Percentiles rank a stretch among this genome's conserved stretches.
Evolutionary conservation across 2,113 vertebrate species (phyloP).

Genomic region (Dissostichus mawsoni): DNA sequence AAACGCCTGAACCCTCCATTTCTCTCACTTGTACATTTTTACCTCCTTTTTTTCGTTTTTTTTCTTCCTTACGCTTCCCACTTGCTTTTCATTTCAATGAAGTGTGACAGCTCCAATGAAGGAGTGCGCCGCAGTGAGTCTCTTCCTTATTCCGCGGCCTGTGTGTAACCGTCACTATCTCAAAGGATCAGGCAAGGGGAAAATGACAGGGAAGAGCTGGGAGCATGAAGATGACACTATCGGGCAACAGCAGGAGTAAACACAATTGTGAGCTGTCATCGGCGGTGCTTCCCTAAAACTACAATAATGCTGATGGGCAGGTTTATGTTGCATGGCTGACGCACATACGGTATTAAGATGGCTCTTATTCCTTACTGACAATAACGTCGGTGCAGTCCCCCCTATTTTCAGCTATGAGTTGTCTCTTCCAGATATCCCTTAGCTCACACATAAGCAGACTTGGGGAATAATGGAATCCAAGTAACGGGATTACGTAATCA

Average conservation of each 20-base stretch:
- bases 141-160: constrained; percentile 47
- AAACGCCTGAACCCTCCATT: constrained; percentile 56
- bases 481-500: no score
- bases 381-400: background rate
- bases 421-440: constrained; percentile 42
- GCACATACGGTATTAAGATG: constrained; percentile 36
- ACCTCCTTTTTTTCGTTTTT: constrained; percentile 24
- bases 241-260: constrained; percentile 56
- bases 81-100: constrained; percentile 67
- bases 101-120: constrained; percentile 70
- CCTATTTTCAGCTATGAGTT: constrained; percentile 4
- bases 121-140: no score
- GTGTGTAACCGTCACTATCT: constrained; percentile 58
- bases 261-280: constrained; percentile 63
- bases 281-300: constrained; percentile 43
- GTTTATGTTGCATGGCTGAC: constrained; percentile 48
- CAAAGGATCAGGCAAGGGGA: constrained; percentile 61
- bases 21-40: constrained; percentile 47
- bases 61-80: constrained; percentile 23
- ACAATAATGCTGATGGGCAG: constrained; percentile 60
- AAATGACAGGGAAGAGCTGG: constrained; percentile 66
- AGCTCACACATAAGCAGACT: constrained; percentile 1
- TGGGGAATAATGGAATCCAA: no score
- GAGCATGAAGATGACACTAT: constrained; percentile 60
- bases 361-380: constrained; percentile 34